Percentiles rank a stretch among this genome's conserved stretches.
Evolutionary conservation across 1,140 invertebrate species (phyloP).

Genomic region (Calliopsis andreniformis): DNA sequence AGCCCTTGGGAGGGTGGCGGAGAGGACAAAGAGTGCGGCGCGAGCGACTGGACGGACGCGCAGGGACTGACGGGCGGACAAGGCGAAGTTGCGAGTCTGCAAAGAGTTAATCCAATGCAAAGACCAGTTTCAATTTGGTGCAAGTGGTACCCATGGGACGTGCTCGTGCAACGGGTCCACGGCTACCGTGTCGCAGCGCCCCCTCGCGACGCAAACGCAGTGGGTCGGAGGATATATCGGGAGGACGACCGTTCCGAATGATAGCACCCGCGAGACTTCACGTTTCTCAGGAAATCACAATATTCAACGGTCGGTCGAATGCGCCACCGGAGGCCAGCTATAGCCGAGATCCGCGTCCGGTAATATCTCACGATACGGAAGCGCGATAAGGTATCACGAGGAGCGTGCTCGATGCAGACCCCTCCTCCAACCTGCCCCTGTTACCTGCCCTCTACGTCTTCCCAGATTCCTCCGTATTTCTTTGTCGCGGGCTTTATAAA

Average conservation of each 20-base stretch:
- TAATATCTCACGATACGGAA: constrained; percentile 53
- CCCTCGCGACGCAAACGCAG: constrained; percentile 48
- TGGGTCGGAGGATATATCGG: constrained; percentile 47
- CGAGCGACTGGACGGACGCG: neutral
- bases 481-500: constrained; percentile 48
- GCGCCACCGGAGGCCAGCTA: neutral
- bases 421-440: too few species aligned
- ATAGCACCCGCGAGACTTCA: constrained; percentile 66
- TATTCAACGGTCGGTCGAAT: constrained; percentile 45
- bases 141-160: constrained; percentile 69
- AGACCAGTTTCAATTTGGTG: constrained; percentile 77
- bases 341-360: constrained; percentile 23
- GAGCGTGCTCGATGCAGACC: constrained; percentile 6
- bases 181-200: constrained; percentile 54
- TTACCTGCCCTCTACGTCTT: constrained; percentile 2
- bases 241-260: constrained; percentile 45
- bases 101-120: constrained; percentile 76
- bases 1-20: neutral
- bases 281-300: constrained; percentile 70
- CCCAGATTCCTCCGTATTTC: constrained; percentile 29
- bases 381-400: constrained; percentile 37
- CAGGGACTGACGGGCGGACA: constrained; percentile 19
- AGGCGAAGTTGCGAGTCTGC: constrained; percentile 55
- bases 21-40: neutral
- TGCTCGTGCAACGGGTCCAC: constrained; percentile 58